Percentiles rank a stretch among this genome's conserved stretches.
Evolutionary conservation across 2,888 invertebrate species (phyloP).

Genomic region (Bibio marci): DNA sequence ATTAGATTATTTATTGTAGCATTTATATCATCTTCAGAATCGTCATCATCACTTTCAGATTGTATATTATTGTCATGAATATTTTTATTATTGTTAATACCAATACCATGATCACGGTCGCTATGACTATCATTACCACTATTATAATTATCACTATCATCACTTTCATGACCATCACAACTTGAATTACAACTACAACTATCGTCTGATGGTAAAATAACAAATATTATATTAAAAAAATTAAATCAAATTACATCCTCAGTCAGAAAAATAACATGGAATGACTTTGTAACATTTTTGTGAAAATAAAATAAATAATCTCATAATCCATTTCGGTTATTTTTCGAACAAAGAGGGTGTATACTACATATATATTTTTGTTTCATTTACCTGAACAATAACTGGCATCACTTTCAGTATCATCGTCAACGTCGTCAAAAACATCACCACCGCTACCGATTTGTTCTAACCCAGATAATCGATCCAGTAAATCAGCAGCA

Average conservation of each 20-base stretch:
- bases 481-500: slow-evolving; percentile 36
- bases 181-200: not conserved
- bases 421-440: slow-evolving; percentile 20
- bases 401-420: too few relatives aligned
- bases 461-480: slow-evolving; percentile 17
- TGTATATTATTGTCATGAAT: too few relatives aligned
- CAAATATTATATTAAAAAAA: too few relatives aligned
- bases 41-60: too few relatives aligned
- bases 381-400: too few relatives aligned
- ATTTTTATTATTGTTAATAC: too few relatives aligned
- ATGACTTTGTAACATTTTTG: not conserved
- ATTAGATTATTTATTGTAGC: too few relatives aligned
- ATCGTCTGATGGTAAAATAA: not conserved
- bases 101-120: not conserved
- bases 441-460: slow-evolving; percentile 10
- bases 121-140: not conserved
- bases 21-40: too few relatives aligned
- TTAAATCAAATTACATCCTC: too few relatives aligned
- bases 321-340: slow-evolving; percentile 24
- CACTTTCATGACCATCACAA: not conserved
- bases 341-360: not conserved
- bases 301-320: too few relatives aligned
- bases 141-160: not conserved
- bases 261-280: too few relatives aligned
- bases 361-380: not conserved